A percentile compares a stretch with the other conserved stretches of the same genome.
Evolutionary conservation across 2,797 vertebrate genomes (phyloP).

Genomic region (Pagetopsis macropterus): DNA sequence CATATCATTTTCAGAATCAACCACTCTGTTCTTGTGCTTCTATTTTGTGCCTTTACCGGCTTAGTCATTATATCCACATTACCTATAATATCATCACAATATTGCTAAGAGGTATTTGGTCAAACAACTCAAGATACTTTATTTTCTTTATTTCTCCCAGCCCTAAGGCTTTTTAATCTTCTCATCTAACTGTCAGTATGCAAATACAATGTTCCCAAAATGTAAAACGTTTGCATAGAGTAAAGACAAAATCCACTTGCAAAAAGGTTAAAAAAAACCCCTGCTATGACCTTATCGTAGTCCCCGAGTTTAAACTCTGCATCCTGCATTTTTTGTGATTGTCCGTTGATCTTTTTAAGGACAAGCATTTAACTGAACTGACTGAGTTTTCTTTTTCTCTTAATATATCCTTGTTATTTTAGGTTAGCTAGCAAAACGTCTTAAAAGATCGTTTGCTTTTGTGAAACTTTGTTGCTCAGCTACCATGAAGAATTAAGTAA

Average conservation of each 20-base stretch:
- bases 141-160: no score
- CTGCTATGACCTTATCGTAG: not conserved
- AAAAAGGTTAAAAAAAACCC: not conserved
- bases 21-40: no score
- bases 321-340: slow-evolving; percentile 14
- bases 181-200: not conserved
- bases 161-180: no score
- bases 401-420: not conserved
- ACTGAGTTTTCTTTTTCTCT: not conserved
- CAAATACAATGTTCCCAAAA: not conserved
- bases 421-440: not conserved
- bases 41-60: no score
- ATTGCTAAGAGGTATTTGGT: no score
- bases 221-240: not conserved
- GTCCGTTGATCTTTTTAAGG: not conserved
- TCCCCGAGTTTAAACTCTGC: slow-evolving; percentile 1
- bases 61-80: no score
- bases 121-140: no score
- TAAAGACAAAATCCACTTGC: not conserved
- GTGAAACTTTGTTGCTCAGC: slow-evolving; percentile 5
- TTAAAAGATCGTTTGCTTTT: not conserved
- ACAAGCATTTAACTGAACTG: slow-evolving; percentile 1
- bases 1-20: no score
- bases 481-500: not conserved
- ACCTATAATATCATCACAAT: no score